Conservation (phyloP, 2,797 vertebrate species). For the Sylvia borin region DNA sequence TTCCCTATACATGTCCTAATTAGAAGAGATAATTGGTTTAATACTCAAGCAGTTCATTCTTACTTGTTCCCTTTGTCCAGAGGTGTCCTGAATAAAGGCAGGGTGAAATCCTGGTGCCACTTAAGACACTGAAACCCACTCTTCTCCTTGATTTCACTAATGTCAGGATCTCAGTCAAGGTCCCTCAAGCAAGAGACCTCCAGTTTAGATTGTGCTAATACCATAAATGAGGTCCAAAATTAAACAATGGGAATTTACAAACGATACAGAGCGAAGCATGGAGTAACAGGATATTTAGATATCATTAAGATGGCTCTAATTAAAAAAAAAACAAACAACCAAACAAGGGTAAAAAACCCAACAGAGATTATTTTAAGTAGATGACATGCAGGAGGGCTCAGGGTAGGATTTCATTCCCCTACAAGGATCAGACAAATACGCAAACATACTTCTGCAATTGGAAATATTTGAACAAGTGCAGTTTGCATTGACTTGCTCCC, state of each 20-base stretch:
- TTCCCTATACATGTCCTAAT: conserved; percentile 30
- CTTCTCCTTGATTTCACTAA: conserved; percentile 5
- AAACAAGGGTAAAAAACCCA: neutral
- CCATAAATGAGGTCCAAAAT: neutral
- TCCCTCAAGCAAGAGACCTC: neutral
- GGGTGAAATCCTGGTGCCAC: conserved; percentile 20
- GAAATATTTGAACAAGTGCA: conserved; percentile 5
- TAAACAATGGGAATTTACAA: neutral
- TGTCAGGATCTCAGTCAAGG: conserved; percentile 35
- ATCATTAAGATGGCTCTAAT: neutral
- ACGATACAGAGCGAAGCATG: rapidly evolving
- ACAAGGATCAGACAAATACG: neutral
- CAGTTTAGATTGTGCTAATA: neutral
- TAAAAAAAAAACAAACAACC: neutral
- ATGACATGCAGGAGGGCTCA: neutral
- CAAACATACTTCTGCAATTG: neutral
- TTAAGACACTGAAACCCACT: conserved; percentile 25
- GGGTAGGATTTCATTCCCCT: neutral
- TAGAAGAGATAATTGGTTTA: conserved; percentile 61
- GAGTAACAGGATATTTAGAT: neutral
- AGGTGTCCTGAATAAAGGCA: conserved; percentile 4
- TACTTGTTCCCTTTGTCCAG: conserved; percentile 29
- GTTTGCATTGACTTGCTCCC: neutral
- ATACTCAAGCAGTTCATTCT: conserved; percentile 40
- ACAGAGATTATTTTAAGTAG: neutral